A percentile compares a stretch with the other conserved stretches of the same genome.
Evolutionary conservation across 2,888 invertebrate species (phyloP).

Genomic region (Drosophila vallismaia): DNA sequence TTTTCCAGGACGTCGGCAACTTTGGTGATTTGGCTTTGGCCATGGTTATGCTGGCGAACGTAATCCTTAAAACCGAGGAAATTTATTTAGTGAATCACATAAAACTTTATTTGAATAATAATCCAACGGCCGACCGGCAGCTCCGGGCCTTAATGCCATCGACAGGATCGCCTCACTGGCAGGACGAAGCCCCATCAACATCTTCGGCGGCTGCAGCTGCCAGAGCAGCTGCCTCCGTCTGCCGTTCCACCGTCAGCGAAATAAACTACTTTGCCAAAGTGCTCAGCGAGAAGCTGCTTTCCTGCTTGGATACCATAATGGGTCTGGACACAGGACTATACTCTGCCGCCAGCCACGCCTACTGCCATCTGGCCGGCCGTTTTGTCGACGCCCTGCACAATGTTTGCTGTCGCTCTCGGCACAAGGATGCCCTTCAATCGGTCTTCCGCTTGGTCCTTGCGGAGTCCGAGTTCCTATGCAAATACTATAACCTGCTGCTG

Average conservation of each 20-base stretch:
- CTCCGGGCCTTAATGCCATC: constrained; percentile 32
- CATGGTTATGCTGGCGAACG: constrained; percentile 83
- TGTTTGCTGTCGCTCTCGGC: constrained; percentile 78
- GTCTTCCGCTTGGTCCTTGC: constrained; percentile 78
- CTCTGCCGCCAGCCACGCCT: constrained; percentile 48
- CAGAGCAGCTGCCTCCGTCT: constrained; percentile 31
- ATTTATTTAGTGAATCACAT: constrained; percentile 84
- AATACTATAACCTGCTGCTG: constrained; percentile 78
- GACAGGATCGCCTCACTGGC: constrained; percentile 39
- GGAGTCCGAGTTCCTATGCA: constrained; percentile 82
- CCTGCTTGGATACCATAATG: constrained; percentile 73
- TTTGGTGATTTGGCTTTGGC: constrained; percentile 83
- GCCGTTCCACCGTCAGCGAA: constrained; percentile 73
- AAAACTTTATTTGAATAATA: constrained; percentile 84
- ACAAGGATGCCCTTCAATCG: constrained; percentile 80
- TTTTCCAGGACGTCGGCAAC: constrained; percentile 80
- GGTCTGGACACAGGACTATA: constrained; percentile 44
- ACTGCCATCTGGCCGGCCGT: constrained; percentile 78
- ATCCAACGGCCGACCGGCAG: constrained; percentile 70
- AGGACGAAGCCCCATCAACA: constrained; percentile 77
- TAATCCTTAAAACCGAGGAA: constrained; percentile 84
- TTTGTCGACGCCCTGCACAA: constrained; percentile 81
- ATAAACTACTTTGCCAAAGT: constrained; percentile 84
- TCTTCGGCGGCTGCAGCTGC: constrained; percentile 69
- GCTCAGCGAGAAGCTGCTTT: constrained; percentile 82